A percentile compares a stretch with the other conserved stretches of the same genome.
These are phyloP conservation scores for Eudasyphora cyanicolor DNA, from an alignment of 2,888 invertebrate species.

Conservation along the genomic window DNA sequence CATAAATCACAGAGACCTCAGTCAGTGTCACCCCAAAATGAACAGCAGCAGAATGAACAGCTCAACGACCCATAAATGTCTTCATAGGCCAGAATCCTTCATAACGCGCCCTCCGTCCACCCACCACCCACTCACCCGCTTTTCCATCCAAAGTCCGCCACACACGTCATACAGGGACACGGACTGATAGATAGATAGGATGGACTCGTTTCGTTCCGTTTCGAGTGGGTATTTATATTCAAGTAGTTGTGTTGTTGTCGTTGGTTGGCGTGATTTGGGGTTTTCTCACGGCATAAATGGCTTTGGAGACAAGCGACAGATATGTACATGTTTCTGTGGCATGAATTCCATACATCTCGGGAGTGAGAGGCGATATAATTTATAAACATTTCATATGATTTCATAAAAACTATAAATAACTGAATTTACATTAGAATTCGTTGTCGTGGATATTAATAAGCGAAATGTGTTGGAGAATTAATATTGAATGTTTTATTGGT, in stretches of 20 bases:
- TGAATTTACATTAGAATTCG: background rate
- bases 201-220: no score
- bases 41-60: background rate
- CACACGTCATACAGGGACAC: no score
- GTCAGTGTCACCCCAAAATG: slow-evolving; percentile 53
- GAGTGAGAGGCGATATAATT: no score
- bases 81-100: background rate
- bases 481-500: slow-evolving; percentile 22
- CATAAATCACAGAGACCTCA: slow-evolving; percentile 60
- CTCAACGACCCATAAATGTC: background rate
- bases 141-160: background rate
- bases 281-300: slow-evolving; percentile 59
- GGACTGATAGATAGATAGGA: no score
- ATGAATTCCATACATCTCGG: slow-evolving; percentile 42
- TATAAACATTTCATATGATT: slow-evolving; percentile 45
- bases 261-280: slow-evolving; percentile 29
- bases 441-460: slow-evolving; percentile 36
- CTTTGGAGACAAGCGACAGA: no score
- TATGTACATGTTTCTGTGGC: no score
- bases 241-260: background rate
- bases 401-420: slow-evolving; percentile 33
- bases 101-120: background rate
- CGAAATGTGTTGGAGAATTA: slow-evolving; percentile 41
- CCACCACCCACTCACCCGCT: background rate
- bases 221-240: slow-evolving; percentile 29